These are phyloP conservation scores for Zosterops pallidus DNA, from an alignment of 2,113 vertebrate species.

Conservation along the genomic window DNA sequence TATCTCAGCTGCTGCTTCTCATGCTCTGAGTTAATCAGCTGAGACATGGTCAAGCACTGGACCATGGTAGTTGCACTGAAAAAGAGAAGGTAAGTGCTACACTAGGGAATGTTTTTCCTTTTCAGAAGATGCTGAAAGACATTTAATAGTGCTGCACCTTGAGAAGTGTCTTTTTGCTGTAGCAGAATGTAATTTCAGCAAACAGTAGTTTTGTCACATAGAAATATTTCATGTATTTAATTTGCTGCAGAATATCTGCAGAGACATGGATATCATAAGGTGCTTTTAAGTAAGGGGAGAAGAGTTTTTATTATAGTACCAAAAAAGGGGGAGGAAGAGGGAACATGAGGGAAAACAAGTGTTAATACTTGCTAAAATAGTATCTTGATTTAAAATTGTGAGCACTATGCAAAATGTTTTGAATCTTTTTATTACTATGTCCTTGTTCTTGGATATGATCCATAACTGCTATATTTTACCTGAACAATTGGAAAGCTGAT, in stretches of 20 bases:
- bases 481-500: conserved; percentile 55
- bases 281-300: not conserved
- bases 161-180: not conserved
- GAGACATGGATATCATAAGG: not conserved
- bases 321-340: not conserved
- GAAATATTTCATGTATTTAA: not conserved
- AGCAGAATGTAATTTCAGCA: not conserved
- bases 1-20: not conserved
- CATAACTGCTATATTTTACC: conserved; percentile 51
- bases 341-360: not conserved
- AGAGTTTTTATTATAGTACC: not conserved
- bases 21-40: not conserved
- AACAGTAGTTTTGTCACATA: not conserved
- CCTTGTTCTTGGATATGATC: conserved; percentile 30
- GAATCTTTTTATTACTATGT: not conserved
- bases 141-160: not conserved
- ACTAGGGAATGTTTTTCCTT: not conserved
- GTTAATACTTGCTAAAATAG: not conserved
- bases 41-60: not conserved
- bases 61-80: not conserved
- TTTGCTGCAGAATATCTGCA: not conserved
- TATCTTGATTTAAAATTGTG: not conserved
- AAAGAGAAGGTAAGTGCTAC: not conserved
- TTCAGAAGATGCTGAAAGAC: not conserved
- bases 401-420: not conserved